Conservation (phyloP, 1,140 invertebrate genomes). For the Drosophila ananassae region DNA sequence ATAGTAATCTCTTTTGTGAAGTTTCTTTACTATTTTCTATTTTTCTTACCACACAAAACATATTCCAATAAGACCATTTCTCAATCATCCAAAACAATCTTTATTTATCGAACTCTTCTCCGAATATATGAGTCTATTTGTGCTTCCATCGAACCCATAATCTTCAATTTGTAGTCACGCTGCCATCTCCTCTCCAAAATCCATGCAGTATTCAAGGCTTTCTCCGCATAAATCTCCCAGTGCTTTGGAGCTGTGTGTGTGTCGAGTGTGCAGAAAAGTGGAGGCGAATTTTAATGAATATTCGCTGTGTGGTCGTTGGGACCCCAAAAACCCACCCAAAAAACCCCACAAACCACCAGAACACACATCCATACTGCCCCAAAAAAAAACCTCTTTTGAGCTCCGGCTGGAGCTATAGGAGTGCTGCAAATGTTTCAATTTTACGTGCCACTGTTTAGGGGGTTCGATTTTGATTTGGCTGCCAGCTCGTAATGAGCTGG, state of each 20-base stretch:
- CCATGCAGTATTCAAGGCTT: slow-evolving; percentile 19
- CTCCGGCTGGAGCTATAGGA: slow-evolving; percentile 21
- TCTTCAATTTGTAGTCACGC: slow-evolving; percentile 14
- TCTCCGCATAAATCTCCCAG: slow-evolving; percentile 63
- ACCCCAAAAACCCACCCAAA: neutral
- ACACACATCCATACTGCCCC: slow-evolving; percentile 3
- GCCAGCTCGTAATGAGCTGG: slow-evolving; percentile 63
- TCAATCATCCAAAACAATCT: neutral
- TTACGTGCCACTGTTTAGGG: slow-evolving; percentile 65
- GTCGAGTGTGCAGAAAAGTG: slow-evolving; percentile 63
- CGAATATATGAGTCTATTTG: neutral
- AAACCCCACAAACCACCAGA: slow-evolving; percentile 2
- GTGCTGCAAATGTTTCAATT: slow-evolving; percentile 70
- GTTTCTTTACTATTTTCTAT: too few relatives aligned
- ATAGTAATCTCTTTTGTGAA: too few relatives aligned
- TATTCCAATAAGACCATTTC: neutral
- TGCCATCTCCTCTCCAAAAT: slow-evolving; percentile 33
- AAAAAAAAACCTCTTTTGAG: slow-evolving; percentile 30
- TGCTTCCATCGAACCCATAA: neutral
- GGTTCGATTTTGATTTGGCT: slow-evolving; percentile 75
- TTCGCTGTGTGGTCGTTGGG: slow-evolving; percentile 52
- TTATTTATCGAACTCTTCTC: neutral
- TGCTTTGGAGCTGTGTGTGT: slow-evolving; percentile 27
- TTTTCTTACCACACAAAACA: too few relatives aligned
- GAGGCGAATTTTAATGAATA: slow-evolving; percentile 72